A percentile compares a stretch with the other conserved stretches of the same genome.
Conservation (phyloP, 2,797 vertebrate genomes). For the Oreochromis grahami region DNA sequence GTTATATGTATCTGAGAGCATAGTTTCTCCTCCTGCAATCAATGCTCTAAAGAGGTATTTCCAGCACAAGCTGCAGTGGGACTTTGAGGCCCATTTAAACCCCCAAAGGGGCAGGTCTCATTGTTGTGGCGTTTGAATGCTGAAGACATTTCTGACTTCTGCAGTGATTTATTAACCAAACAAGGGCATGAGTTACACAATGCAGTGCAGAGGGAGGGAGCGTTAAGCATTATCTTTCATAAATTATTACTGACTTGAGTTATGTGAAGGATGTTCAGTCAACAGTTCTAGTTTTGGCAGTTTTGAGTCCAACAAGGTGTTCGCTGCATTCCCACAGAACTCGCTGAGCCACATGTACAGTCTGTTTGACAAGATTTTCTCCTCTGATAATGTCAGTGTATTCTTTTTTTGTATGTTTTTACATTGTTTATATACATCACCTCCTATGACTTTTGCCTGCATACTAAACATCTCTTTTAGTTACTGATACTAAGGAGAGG, state of each 20-base stretch:
- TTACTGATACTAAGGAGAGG: not conserved
- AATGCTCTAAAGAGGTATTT: conserved; percentile 34
- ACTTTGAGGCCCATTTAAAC: conserved; percentile 37
- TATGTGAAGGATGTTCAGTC: not conserved
- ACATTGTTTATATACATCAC: not conserved
- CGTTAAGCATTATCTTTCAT: conserved; percentile 2
- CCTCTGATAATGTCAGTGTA: not conserved
- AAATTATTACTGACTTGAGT: conserved; percentile 12
- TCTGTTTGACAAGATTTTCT: not conserved
- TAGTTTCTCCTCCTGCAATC: conserved; percentile 8
- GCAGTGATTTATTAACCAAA: conserved; percentile 54
- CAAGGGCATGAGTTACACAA: conserved; percentile 36
- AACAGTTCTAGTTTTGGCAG: not conserved
- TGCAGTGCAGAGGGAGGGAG: not conserved
- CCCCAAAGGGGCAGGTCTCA: conserved; percentile 19
- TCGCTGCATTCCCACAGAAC: not conserved
- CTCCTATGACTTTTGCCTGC: not conserved
- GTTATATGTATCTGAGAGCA: not conserved
- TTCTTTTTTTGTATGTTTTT: not conserved
- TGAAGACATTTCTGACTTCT: conserved; percentile 52
- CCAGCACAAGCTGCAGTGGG: conserved; percentile 12
- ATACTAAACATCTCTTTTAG: not conserved
- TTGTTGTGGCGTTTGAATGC: conserved; percentile 40
- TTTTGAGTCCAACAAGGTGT: not conserved
- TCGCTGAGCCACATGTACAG: not conserved